A percentile compares a stretch with the other conserved stretches of the same genome.
Conservation (phyloP, 2,797 vertebrate genomes). For the Ara ararauna region DNA sequence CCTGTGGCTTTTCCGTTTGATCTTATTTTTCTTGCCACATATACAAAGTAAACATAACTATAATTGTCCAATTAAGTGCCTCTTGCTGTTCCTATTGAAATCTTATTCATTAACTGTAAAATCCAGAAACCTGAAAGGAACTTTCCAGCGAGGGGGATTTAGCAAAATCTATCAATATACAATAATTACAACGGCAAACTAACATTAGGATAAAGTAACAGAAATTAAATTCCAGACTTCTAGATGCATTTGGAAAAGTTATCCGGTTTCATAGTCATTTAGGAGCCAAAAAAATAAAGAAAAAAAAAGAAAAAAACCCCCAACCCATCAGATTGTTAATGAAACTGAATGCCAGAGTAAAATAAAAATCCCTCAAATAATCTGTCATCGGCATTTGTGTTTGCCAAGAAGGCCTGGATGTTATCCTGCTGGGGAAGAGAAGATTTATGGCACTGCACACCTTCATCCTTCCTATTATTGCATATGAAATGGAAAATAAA, state of each 20-base stretch:
- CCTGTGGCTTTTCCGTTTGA: constrained; percentile 44
- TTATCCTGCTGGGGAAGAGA: constrained; percentile 32
- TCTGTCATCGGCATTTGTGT: constrained; percentile 11
- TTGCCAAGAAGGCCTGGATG: constrained; percentile 58
- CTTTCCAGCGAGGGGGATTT: background rate
- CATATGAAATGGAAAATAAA: constrained; percentile 54
- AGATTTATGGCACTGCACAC: constrained; percentile 14
- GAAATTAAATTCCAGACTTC: constrained; percentile 36
- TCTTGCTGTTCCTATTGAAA: constrained; percentile 52
- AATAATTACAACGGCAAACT: constrained; percentile 6
- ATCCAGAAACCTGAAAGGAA: constrained; percentile 10
- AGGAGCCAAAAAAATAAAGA: background rate
- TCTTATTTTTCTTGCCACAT: background rate
- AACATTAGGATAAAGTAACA: background rate
- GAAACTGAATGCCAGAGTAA: constrained; percentile 51
- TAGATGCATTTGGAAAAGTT: constrained; percentile 29
- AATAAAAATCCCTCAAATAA: constrained; percentile 56
- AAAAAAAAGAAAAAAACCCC: background rate
- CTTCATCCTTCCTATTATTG: constrained; percentile 48
- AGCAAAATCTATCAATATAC: background rate
- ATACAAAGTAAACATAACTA: constrained; percentile 49
- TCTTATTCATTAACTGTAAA: constrained; percentile 38
- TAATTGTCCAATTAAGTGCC: constrained; percentile 34
- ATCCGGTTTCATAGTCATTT: background rate
- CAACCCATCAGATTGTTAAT: constrained; percentile 47